Evolutionary conservation across 2,113 vertebrate genomes (phyloP).

Genomic region (Petaurus breviceps): DNA sequence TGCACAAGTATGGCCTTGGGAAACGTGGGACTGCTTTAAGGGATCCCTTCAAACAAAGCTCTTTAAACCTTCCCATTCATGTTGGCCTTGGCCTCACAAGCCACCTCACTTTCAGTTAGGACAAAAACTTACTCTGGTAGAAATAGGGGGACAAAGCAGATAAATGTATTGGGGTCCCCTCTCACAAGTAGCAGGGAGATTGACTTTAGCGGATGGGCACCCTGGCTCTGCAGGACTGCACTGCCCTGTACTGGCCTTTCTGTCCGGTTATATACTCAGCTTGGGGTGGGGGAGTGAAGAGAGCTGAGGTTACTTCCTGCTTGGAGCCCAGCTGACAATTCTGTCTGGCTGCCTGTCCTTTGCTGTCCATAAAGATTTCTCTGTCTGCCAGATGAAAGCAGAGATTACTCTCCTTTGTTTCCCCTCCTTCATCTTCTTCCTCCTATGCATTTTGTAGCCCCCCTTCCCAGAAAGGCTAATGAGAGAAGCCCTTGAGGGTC

Average conservation of each 20-base stretch:
- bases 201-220: neutral
- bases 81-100: neutral
- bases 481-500: neutral
- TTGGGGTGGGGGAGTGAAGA: neutral
- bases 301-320: constrained; percentile 35
- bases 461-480: neutral
- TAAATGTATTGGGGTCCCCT: neutral
- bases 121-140: neutral
- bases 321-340: neutral
- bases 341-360: constrained; percentile 17
- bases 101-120: neutral
- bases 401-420: neutral
- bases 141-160: too few species aligned
- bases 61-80: neutral
- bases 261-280: neutral
- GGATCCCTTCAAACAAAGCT: neutral
- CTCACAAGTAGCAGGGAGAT: neutral
- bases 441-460: neutral
- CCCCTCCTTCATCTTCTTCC: neutral
- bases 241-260: neutral
- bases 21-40: neutral
- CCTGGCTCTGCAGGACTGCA: neutral
- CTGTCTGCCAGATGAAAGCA: constrained; percentile 11
- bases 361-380: constrained; percentile 26
- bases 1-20: neutral